phyloP scores from a whole-genome alignment of 2,113 vertebrate genomes.

The Setophaga coronata region DNA sequence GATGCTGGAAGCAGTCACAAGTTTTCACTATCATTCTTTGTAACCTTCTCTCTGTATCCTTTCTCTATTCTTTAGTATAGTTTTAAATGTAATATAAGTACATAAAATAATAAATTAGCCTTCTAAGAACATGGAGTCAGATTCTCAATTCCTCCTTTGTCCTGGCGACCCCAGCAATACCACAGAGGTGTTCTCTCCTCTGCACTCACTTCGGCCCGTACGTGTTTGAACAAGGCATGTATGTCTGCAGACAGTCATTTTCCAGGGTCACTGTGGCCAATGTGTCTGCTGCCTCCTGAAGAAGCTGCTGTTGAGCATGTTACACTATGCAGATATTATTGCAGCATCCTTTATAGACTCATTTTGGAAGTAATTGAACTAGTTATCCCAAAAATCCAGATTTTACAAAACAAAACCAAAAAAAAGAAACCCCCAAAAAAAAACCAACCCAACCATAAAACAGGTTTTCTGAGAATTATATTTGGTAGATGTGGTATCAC shows the following conservation, averaged over 20 bases:
- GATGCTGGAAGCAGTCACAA: no score
- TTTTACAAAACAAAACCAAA: background rate
- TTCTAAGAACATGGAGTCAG: no score
- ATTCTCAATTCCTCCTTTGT: no score
- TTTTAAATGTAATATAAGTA: no score
- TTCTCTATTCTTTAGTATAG: no score
- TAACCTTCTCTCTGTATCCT: no score
- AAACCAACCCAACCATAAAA: background rate
- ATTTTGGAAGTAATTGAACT: background rate
- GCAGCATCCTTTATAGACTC: background rate
- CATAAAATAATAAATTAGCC: no score
- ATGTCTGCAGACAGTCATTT: background rate
- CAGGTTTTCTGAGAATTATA: background rate
- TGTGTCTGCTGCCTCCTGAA: background rate
- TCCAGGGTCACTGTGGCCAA: background rate
- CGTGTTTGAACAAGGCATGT: background rate
- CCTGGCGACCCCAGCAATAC: no score
- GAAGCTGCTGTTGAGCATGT: background rate
- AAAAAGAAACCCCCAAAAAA: no score
- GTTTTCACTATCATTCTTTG: no score
- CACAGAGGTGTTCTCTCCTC: background rate
- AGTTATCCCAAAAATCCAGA: background rate
- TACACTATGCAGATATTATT: background rate
- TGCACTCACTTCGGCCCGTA: rapidly evolving
- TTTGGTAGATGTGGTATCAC: background rate